Evolutionary conservation across 2,888 invertebrate genomes (phyloP).

Genomic region (Xylota segnis): DNA sequence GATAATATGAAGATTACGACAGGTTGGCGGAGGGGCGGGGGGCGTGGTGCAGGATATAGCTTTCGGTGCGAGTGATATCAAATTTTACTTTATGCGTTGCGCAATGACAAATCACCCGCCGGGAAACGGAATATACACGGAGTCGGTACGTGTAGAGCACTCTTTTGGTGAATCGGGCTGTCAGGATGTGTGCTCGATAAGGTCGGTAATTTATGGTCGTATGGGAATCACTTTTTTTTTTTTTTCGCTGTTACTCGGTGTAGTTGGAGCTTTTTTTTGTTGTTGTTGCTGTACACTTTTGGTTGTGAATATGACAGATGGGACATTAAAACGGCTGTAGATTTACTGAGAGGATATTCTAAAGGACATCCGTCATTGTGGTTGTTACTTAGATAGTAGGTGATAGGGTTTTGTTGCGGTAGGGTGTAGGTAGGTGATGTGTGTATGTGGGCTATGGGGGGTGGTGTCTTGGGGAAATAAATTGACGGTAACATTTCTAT

Average conservation of each 20-base stretch:
- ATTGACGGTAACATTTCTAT: slow-evolving; percentile 69
- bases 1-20: slow-evolving; percentile 75
- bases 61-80: slow-evolving; percentile 59
- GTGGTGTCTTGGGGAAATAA: slow-evolving; percentile 35
- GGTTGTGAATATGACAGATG: slow-evolving; percentile 73
- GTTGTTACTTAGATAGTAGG: slow-evolving; percentile 68
- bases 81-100: slow-evolving; percentile 74
- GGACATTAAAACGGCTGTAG: slow-evolving; percentile 74
- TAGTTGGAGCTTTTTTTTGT: slow-evolving; percentile 23
- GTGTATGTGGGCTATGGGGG: slow-evolving; percentile 10
- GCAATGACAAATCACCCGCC: slow-evolving; percentile 75
- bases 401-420: slow-evolving; percentile 63
- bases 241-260: slow-evolving; percentile 8
- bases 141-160: slow-evolving; percentile 60
- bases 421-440: slow-evolving; percentile 9
- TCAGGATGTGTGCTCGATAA: slow-evolving; percentile 75
- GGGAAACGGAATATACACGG: slow-evolving; percentile 67
- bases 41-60: no score
- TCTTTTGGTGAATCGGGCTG: slow-evolving; percentile 68
- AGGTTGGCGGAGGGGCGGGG: slow-evolving; percentile 55
- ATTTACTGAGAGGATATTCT: slow-evolving; percentile 74
- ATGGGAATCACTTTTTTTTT: slow-evolving; percentile 52
- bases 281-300: slow-evolving; percentile 6
- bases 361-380: slow-evolving; percentile 76
- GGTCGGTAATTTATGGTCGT: slow-evolving; percentile 74